phyloP scores from a whole-genome alignment of 1,140 invertebrate species.

The Glossosoma conforme region DNA sequence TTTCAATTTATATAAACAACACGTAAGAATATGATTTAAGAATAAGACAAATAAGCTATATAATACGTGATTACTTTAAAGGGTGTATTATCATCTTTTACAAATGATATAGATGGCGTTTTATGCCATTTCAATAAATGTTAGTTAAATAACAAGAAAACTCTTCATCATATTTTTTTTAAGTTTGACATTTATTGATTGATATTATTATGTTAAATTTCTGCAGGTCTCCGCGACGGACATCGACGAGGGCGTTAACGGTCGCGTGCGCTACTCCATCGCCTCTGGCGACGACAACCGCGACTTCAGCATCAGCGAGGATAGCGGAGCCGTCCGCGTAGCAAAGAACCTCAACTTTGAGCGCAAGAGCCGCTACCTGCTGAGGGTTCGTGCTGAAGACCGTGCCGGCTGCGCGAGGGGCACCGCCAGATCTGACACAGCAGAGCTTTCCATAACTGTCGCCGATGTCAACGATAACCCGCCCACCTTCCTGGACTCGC shows the following conservation, averaged over 20 bases:
- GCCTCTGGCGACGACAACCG: slow-evolving; percentile 84
- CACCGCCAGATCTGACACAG: slow-evolving; percentile 62
- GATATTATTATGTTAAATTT: background rate
- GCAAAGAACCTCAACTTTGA: slow-evolving; percentile 91
- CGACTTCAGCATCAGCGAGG: slow-evolving; percentile 85
- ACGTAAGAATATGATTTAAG: no score
- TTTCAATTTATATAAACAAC: no score
- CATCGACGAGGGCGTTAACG: slow-evolving; percentile 83
- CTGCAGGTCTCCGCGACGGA: slow-evolving; percentile 84
- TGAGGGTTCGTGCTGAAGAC: slow-evolving; percentile 85
- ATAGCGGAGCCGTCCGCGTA: slow-evolving; percentile 81
- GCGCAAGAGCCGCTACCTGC: slow-evolving; percentile 73
- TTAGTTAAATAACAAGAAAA: slow-evolving; percentile 2
- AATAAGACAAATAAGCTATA: no score
- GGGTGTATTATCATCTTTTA: no score
- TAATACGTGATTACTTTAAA: no score
- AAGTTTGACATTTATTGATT: background rate
- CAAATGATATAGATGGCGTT: no score
- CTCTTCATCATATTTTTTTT: slow-evolving; percentile 1
- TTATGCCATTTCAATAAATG: background rate
- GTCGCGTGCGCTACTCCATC: slow-evolving; percentile 82
- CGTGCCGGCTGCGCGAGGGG: slow-evolving; percentile 63
- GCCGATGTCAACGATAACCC: slow-evolving; percentile 94
- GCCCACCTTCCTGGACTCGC: slow-evolving; percentile 85
- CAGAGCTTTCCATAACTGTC: slow-evolving; percentile 66